Percentiles rank a stretch among this genome's conserved stretches.
Conservation (phyloP, 2,888 invertebrate species). For the Melangyna quadrimaculata region DNA sequence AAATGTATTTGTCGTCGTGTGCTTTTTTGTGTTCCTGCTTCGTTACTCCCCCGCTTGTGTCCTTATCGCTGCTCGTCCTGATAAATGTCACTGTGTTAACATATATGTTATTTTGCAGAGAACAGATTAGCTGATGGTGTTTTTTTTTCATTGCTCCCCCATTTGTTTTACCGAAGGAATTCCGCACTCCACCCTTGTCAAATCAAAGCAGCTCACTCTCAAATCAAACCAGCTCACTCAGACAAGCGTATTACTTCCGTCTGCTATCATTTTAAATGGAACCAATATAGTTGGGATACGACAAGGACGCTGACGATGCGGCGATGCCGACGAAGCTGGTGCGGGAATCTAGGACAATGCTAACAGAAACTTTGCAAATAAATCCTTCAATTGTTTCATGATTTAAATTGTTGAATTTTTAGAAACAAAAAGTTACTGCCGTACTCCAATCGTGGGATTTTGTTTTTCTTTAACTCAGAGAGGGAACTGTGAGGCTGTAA, state of each 20-base stretch:
- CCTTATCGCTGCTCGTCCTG: conserved; percentile 20
- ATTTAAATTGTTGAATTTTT: conserved; percentile 58
- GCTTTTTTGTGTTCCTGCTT: conserved; percentile 18
- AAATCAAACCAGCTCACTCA: conserved; percentile 59
- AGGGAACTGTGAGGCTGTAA: neutral
- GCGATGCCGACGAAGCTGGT: neutral
- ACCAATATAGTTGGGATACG: conserved; percentile 55
- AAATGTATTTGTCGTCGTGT: conserved; percentile 65
- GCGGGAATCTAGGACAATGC: conserved; percentile 53
- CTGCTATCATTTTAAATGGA: conserved; percentile 66
- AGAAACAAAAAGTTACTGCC: conserved; percentile 35
- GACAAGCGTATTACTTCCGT: conserved; percentile 65
- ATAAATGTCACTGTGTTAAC: conserved; percentile 71
- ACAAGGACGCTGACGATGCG: neutral
- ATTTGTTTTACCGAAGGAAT: conserved; percentile 5
- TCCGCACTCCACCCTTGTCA: conserved; percentile 56
- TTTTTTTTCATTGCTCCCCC: conserved; percentile 14
- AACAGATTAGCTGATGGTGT: conserved; percentile 57
- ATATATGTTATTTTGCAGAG: conserved; percentile 64
- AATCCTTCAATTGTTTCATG: conserved; percentile 67
- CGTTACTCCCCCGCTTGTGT: neutral
- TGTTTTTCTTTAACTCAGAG: neutral
- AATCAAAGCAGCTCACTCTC: conserved; percentile 60
- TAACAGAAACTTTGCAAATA: conserved; percentile 67
- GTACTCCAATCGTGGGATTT: conserved; percentile 28